phyloP scores from a whole-genome alignment of 2,113 vertebrate genomes.

The Camelus bactrianus region DNA sequence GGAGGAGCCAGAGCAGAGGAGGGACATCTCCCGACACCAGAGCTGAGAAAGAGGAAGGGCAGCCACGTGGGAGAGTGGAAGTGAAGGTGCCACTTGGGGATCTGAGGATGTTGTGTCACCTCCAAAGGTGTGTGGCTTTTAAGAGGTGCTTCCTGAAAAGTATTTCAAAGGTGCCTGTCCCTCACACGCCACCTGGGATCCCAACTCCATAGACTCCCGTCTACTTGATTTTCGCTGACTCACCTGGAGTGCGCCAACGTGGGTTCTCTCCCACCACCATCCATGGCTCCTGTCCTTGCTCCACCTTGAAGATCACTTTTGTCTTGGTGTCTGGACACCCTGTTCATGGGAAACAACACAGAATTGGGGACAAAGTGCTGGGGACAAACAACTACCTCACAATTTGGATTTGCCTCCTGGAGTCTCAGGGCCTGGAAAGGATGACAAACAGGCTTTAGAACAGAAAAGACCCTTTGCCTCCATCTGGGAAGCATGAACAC shows the following conservation, averaged over 20 bases:
- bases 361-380: neutral
- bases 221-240: constrained; percentile 39
- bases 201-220: neutral
- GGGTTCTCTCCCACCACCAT: neutral
- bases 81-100: neutral
- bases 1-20: neutral
- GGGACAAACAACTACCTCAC: neutral
- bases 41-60: neutral
- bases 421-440: neutral
- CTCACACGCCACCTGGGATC: neutral
- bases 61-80: neutral
- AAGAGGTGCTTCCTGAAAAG: constrained; percentile 22
- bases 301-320: constrained; percentile 19
- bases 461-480: neutral
- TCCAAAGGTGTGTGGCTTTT: neutral
- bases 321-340: constrained; percentile 24
- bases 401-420: neutral
- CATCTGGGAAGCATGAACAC: neutral
- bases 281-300: constrained; percentile 20
- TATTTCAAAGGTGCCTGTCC: neutral
- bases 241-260: neutral
- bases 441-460: neutral
- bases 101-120: neutral
- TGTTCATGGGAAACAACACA: constrained; percentile 55
- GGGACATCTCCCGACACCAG: neutral